These are phyloP conservation scores for Megaceryle torquata DNA, from an alignment of 2,113 vertebrate species.

Conservation along the genomic window DNA sequence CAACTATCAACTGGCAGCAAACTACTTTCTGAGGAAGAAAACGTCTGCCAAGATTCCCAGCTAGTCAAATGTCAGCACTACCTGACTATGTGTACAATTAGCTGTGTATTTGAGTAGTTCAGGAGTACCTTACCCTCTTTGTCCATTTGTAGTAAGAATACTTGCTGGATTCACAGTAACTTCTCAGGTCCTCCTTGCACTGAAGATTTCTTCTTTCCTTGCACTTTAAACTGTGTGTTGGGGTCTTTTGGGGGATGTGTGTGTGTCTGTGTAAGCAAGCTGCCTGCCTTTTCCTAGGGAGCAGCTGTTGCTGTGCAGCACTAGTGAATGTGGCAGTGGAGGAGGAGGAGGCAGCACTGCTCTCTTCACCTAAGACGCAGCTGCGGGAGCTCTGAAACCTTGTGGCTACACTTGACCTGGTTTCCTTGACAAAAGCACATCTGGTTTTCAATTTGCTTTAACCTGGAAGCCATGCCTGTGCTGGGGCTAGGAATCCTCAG, in stretches of 20 bases:
- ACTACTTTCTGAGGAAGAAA: neutral
- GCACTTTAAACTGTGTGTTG: neutral
- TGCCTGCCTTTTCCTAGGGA: neutral
- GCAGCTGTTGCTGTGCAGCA: neutral
- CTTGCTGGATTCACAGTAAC: neutral
- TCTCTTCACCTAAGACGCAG: neutral
- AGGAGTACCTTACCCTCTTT: accelerated
- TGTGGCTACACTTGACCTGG: neutral
- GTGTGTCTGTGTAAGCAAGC: neutral
- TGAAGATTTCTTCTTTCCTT: neutral
- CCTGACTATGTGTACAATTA: accelerated
- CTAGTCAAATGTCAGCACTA: neutral
- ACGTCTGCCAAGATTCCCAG: neutral
- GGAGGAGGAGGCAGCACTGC: neutral
- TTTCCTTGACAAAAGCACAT: conserved; percentile 33
- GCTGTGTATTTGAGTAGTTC: neutral
- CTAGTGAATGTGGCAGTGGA: neutral
- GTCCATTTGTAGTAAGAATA: neutral
- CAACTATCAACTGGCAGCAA: neutral
- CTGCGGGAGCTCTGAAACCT: conserved; percentile 17
- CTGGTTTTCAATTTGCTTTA: conserved; percentile 15
- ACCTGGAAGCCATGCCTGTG: neutral
- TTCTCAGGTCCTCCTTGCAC: neutral
- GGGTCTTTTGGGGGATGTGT: no score
- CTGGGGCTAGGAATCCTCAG: neutral